These are phyloP conservation scores for Peucedramus taeniatus DNA, from an alignment of 2,113 vertebrate species.

Conservation along the genomic window DNA sequence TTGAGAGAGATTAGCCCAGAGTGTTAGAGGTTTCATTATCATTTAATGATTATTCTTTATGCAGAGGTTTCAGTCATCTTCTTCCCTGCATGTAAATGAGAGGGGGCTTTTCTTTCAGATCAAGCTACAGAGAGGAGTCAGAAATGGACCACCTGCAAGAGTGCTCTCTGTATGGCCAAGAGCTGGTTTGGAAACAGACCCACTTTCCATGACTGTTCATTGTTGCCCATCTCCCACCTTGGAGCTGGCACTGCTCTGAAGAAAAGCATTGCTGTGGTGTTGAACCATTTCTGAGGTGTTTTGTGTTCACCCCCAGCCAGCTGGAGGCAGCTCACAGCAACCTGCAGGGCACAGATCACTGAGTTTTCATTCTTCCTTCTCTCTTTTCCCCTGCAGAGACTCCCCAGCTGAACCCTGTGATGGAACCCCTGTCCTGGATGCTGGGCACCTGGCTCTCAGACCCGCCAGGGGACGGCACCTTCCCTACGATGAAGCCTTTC, in stretches of 20 bases:
- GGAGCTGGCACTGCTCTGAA: neutral
- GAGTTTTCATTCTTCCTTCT: neutral
- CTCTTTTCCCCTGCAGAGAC: conserved; percentile 58
- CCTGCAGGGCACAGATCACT: neutral
- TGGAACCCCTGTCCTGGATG: conserved; percentile 91
- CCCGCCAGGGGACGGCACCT: conserved; percentile 82
- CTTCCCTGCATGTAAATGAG: neutral
- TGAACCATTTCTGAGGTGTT: neutral
- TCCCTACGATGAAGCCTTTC: conserved; percentile 85
- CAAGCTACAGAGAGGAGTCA: neutral
- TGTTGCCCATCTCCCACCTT: neutral
- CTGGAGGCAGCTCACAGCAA: neutral
- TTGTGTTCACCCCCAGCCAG: neutral
- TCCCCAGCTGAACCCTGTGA: conserved; percentile 77
- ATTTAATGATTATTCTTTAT: neutral
- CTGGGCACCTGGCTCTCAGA: conserved; percentile 92
- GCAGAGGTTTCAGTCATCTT: neutral
- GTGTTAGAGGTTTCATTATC: neutral
- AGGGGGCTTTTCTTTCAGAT: neutral
- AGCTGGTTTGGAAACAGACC: neutral
- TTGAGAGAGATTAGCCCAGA: neutral
- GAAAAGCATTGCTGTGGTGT: neutral
- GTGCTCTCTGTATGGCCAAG: neutral
- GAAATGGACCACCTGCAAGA: neutral
- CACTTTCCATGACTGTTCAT: neutral